Evolutionary conservation across 2,888 invertebrate species (phyloP).

Genomic region (Agrochola macilenta): DNA sequence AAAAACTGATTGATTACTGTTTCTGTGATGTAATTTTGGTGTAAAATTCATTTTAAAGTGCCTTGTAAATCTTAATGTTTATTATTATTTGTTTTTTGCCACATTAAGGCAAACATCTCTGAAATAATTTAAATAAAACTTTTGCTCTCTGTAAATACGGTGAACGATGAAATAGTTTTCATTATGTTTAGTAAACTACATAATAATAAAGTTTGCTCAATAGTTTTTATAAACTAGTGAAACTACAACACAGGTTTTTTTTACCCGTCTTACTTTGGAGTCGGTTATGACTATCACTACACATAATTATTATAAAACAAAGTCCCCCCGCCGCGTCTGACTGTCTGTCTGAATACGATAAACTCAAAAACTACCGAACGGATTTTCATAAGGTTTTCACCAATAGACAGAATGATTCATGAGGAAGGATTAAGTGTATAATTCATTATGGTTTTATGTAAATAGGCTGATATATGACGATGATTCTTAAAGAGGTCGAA

Average conservation of each 20-base stretch:
- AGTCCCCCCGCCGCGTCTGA: no score
- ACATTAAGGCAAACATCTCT: neutral
- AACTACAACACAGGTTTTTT: neutral
- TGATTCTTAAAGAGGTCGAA: no score
- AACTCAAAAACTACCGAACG: no score
- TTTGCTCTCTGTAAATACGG: neutral
- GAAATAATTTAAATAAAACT: neutral
- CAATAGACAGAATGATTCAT: no score
- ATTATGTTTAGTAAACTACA: neutral
- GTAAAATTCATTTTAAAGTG: conserved; percentile 53
- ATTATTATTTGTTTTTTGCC: conserved; percentile 37
- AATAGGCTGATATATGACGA: no score
- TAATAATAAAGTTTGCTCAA: neutral
- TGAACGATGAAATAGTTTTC: neutral
- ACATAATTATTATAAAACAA: no score
- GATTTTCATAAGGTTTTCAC: no score
- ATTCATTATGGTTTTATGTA: no score
- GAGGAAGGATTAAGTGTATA: no score
- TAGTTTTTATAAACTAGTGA: neutral
- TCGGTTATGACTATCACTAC: neutral
- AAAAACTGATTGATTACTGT: conserved; percentile 70
- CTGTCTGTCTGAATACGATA: no score
- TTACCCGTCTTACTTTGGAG: neutral
- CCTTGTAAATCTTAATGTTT: conserved; percentile 31
- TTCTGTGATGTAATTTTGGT: conserved; percentile 66